Evolutionary conservation across 2,888 invertebrate species (phyloP), one percentile per base, ranked within the genome.

Genomic region (Coenonympha arcania): DNA sequence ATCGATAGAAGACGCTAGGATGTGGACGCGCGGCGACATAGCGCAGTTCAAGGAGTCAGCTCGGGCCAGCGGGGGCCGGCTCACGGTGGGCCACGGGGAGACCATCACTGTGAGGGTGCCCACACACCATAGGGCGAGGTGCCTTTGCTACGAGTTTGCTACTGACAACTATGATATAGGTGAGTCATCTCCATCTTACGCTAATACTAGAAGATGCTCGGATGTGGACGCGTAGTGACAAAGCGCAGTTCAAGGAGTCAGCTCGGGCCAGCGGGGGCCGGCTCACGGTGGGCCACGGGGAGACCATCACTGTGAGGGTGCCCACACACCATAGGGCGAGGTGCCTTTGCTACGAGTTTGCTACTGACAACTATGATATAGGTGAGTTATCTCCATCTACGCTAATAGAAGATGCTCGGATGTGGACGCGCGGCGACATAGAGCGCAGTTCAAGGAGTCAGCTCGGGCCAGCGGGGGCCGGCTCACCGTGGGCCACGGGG

Each of bases 131-230:
- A 93, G 95, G 65, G 99, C 99, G 0, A 91, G 93, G 1, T 93
- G 95, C 65, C 87, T 99, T 30, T 99, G 97, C 83, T 99, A 99
- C 99, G 99, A 99, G 87, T 99, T 99, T 77, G 98, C 98, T 9
- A 99, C 99, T 0, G 99, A 99, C 76, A 92, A 92, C 71, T 99
- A 98, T 71, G 99, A 99, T 75, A 94, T 99, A 65, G 96, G 92
- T 76, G 66, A 52, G 30, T n/a, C n/a, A n/a, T n/a, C n/a, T n/a
- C n/a, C n/a, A n/a, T n/a, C n/a, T n/a, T n/a, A n/a, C n/a, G n/a
- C n/a, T n/a, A n/a, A n/a, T n/a, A n/a, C n/a, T n/a, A n/a, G n/a
- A n/a, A n/a, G n/a, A n/a, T n/a, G n/a, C n/a, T n/a, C n/a, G n/a
- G n/a, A n/a, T n/a, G n/a, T n/a, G n/a, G n/a, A n/a, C n/a, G n/a